A percentile compares a stretch with the other conserved stretches of the same genome.
These are phyloP conservation scores for Crotalus adamanteus DNA, from an alignment of 2,797 vertebrate species.

Conservation along the genomic window DNA sequence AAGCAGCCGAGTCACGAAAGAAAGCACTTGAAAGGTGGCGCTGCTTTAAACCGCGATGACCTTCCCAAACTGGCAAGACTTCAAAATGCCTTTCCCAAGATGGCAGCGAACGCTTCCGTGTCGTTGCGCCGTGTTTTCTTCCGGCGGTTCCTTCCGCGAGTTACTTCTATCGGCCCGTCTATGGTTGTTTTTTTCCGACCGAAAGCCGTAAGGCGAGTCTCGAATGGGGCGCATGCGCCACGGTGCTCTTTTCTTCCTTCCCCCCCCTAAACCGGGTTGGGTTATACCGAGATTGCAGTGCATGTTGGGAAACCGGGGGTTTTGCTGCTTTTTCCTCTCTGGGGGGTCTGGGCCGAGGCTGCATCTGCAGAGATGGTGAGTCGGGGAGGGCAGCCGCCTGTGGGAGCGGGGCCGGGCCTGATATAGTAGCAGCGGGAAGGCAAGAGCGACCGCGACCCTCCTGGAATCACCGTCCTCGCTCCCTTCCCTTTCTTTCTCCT, in stretches of 20 bases:
- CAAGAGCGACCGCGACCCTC: background rate
- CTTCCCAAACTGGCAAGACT: background rate
- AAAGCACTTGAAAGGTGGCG: too few species aligned
- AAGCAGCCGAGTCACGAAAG: background rate
- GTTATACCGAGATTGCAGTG: conserved; percentile 5
- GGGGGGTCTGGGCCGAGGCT: conserved; percentile 23
- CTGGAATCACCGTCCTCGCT: too few species aligned
- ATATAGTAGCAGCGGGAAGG: too few species aligned
- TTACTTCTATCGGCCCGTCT: background rate
- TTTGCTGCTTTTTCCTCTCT: conserved; percentile 13
- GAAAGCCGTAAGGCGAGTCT: background rate
- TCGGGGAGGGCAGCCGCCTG: background rate
- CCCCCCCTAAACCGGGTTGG: background rate
- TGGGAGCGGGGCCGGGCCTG: background rate
- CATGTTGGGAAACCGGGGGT: conserved; percentile 31
- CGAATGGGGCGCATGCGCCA: background rate
- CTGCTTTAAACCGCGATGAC: background rate
- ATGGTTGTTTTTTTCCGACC: background rate
- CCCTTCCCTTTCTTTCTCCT: background rate
- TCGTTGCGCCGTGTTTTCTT: background rate
- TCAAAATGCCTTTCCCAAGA: background rate
- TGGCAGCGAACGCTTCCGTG: background rate
- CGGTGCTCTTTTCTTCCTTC: background rate
- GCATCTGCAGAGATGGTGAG: conserved; percentile 22
- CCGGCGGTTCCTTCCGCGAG: background rate